Evolutionary conservation across 2,113 vertebrate genomes (phyloP).

Genomic region (Varanus salvator): DNA sequence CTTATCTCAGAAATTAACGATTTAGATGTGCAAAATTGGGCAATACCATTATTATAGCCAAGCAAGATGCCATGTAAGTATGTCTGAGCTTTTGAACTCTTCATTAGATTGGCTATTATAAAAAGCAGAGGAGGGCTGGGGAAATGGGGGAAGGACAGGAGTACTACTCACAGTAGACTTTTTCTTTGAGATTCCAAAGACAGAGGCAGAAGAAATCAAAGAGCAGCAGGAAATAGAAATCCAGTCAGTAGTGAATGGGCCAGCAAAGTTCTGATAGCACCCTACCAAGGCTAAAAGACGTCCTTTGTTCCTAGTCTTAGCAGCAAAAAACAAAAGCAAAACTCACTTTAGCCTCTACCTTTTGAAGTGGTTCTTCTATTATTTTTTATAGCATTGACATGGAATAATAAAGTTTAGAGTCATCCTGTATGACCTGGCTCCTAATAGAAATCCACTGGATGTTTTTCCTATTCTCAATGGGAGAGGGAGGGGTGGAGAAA

Average conservation of each 20-base stretch:
- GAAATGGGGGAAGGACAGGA: not conserved
- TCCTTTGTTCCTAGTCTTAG: not conserved
- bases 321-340: not conserved
- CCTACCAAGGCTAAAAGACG: not conserved
- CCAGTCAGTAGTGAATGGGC: not conserved
- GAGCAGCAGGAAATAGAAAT: not conserved
- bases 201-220: not conserved
- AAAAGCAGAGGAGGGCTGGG: too few species aligned
- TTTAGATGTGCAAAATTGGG: too few species aligned
- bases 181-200: not conserved
- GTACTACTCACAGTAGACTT: not conserved
- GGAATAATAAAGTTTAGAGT: not conserved
- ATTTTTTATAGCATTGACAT: not conserved
- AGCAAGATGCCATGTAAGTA: too few species aligned
- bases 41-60: too few species aligned
- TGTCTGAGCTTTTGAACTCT: too few species aligned
- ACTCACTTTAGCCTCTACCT: rapidly evolving
- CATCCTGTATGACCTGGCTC: not conserved
- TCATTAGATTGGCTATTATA: too few species aligned
- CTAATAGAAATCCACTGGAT: not conserved
- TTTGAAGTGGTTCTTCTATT: not conserved
- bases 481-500: not conserved
- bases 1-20: too few species aligned
- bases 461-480: not conserved
- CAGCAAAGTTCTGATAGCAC: not conserved